Evolutionary conservation across 1,140 invertebrate genomes (phyloP).

Genomic region (Drosophila azteca): DNA sequence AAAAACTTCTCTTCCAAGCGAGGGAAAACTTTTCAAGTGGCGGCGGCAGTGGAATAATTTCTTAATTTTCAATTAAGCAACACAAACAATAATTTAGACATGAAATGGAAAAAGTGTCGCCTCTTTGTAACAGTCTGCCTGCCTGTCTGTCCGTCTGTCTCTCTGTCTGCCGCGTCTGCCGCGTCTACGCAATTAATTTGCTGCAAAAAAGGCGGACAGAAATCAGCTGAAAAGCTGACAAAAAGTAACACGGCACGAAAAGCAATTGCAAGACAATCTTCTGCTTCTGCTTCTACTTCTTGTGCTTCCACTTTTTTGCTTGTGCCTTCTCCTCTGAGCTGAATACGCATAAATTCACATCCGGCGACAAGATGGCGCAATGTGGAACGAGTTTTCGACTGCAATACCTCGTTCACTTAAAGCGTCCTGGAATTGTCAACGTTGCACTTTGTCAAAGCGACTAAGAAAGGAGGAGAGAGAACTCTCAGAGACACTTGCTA

Average conservation of each 20-base stretch:
- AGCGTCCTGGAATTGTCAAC: constrained; percentile 56
- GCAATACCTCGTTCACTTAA: constrained; percentile 59
- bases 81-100: constrained; percentile 68
- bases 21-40: constrained; percentile 30
- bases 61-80: constrained; percentile 74
- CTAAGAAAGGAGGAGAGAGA: no score
- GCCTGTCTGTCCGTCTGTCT: neutral
- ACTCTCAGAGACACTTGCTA: no score
- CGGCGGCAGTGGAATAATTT: constrained; percentile 36
- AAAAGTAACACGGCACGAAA: constrained; percentile 60
- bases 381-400: constrained; percentile 32
- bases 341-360: constrained; percentile 80
- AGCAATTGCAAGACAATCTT: constrained; percentile 63
- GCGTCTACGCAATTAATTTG: constrained; percentile 73
- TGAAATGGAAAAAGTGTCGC: constrained; percentile 42
- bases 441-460: constrained; percentile 52
- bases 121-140: constrained; percentile 4
- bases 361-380: constrained; percentile 74
- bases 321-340: constrained; percentile 43
- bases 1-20: constrained; percentile 15
- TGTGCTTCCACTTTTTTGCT: constrained; percentile 3
- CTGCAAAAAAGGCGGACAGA: constrained; percentile 63
- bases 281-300: constrained; percentile 9
- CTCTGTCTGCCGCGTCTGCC: constrained; percentile 34
- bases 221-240: constrained; percentile 61